Base-by-base conservation (phyloP, 1,140 invertebrate species). In the Trypoxylus dichotomus region DNA sequence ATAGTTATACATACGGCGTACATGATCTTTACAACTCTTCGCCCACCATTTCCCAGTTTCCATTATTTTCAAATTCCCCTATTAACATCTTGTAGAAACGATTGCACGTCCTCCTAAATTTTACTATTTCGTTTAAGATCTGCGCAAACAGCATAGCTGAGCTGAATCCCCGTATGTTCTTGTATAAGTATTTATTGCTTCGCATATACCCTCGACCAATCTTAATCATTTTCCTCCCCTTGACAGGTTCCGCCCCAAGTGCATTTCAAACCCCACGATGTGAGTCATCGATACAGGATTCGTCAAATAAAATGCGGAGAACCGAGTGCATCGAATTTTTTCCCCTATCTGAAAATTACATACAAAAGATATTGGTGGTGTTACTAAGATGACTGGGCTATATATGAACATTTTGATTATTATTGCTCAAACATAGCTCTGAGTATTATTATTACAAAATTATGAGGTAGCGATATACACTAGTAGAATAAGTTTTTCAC, bases 211-310 rank as follows among this genome's bases (percentile, higher is more conserved):
- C 60, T 68, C 60, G 2, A 24, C 21, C 60, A 19, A 68, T 68
- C 60, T 68, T 68, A 68, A 68, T 68, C 60, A 68, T 68, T 68
- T 68, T 68, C 60, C 60, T 27, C 60, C 60, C 60, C 60, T 27
- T 29, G 60, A 68, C 60, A 68, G 24, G 60, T 68, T n/a, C 60
- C 27, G 15, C 60, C 60, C 60, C 27, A 68, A 58, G 8, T 24
- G 13, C 24, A 24, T 68, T 27, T 13, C 21, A 68, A 68, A 68
- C 60, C 60, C 60, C 60, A 27, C 7, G 24, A 29, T 24, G 60
- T 68, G 60, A 68, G 60, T 68, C 60, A 68, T 68, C 60, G 60
- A 68, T 68, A 68, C 60, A 68, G 21, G 15, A 68, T 15, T 68
- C 60, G 60, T 68, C 60, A 68, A 68, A 68, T 68, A 68, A 68